Conservation (phyloP, 2,113 vertebrate species). For the Turdus rufiventris region DNA sequence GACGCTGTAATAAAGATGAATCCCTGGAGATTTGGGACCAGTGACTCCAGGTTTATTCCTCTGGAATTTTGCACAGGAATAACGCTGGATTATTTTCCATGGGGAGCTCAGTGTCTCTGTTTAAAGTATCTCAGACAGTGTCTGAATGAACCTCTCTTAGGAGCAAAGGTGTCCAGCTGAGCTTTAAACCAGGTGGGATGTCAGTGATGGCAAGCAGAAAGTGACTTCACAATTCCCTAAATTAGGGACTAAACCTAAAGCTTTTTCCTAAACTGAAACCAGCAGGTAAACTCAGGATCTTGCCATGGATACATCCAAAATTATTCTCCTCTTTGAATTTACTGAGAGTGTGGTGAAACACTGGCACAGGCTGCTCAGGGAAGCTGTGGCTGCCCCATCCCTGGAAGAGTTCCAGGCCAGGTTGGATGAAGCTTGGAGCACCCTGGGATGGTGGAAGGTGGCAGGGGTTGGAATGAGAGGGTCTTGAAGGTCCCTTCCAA, state of each 20-base stretch:
- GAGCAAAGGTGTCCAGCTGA: neutral
- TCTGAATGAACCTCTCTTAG: neutral
- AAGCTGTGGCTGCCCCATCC: fast-evolving
- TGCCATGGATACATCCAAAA: neutral
- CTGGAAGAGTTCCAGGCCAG: neutral
- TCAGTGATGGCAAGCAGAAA: neutral
- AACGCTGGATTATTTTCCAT: neutral
- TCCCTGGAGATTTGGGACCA: neutral
- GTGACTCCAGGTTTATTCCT: neutral
- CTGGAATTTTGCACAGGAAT: neutral
- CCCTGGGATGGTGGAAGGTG: neutral
- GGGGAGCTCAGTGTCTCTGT: neutral
- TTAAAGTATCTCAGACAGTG: neutral
- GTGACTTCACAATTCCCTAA: neutral
- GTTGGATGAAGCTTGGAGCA: fast-evolving
- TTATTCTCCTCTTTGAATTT: neutral
- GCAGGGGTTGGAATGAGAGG: fast-evolving
- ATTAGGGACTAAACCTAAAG: neutral
- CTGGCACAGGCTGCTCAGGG: neutral
- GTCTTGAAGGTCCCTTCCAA: neutral
- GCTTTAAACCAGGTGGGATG: neutral
- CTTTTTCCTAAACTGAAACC: neutral
- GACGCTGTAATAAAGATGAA: neutral
- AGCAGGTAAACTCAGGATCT: neutral
- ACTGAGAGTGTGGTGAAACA: no score